Conservation (phyloP, 2,113 vertebrate genomes). For the Pleuronectes platessa region DNA sequence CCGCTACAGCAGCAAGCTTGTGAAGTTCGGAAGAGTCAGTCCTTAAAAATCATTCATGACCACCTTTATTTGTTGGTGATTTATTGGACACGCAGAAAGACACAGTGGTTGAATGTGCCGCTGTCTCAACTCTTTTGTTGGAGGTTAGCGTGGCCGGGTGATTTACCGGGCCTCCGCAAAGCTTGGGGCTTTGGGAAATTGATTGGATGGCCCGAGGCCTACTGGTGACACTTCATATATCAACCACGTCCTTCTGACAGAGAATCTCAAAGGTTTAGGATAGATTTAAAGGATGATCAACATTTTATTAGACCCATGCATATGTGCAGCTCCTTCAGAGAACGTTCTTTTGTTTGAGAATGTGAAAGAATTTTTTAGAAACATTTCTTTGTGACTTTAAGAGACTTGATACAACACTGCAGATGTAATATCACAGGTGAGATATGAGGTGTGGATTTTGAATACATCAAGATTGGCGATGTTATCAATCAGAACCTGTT, state of each 20-base stretch:
- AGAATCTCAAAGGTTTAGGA: conserved; percentile 34
- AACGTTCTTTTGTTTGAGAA: no score
- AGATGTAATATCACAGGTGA: neutral
- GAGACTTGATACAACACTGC: neutral
- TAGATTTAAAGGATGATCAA: conserved; percentile 7
- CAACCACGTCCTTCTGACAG: conserved; percentile 32
- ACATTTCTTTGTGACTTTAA: neutral
- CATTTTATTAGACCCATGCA: neutral
- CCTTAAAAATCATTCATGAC: neutral
- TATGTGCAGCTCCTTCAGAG: neutral
- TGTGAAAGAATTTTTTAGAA: neutral
- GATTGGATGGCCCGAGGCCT: conserved; percentile 27
- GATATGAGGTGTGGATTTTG: conserved; percentile 9
- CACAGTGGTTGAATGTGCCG: neutral
- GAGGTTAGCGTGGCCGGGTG: conserved; percentile 26
- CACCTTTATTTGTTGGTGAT: neutral
- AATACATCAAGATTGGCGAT: neutral
- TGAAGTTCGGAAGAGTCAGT: neutral
- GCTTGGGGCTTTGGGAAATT: conserved; percentile 33
- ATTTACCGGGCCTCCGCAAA: conserved; percentile 31
- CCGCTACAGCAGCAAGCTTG: conserved; percentile 11
- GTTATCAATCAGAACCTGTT: conserved; percentile 35
- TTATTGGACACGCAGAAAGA: neutral
- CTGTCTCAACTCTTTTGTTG: conserved; percentile 14
- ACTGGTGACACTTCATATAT: conserved; percentile 52